Conservation (phyloP, 2,888 invertebrate genomes). For the Cheilosia pagana region DNA sequence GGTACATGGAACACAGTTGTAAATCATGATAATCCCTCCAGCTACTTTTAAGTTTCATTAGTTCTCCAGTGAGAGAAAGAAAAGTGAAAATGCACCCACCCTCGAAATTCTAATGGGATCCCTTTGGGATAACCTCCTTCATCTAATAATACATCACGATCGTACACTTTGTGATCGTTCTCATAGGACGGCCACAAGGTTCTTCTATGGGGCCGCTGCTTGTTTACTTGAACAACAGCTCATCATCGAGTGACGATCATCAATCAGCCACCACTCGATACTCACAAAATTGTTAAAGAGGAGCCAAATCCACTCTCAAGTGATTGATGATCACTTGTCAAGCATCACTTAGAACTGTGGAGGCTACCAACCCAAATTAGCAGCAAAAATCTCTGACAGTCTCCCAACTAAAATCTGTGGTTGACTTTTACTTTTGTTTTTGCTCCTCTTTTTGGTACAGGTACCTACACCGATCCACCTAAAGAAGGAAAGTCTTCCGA, state of each 20-base stretch:
- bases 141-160: not conserved
- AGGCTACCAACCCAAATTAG: slow-evolving; percentile 8
- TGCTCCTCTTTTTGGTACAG: not conserved
- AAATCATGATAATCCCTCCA: too few relatives aligned
- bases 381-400: slow-evolving; percentile 8
- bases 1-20: too few relatives aligned
- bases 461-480: not conserved
- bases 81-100: too few relatives aligned
- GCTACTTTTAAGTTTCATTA: too few relatives aligned
- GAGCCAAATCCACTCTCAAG: slow-evolving; percentile 4
- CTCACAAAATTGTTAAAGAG: not conserved
- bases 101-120: too few relatives aligned
- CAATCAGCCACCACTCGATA: slow-evolving; percentile 46
- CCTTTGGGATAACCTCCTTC: not conserved
- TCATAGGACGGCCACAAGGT: slow-evolving; percentile 10
- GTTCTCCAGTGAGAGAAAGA: too few relatives aligned
- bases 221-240: slow-evolving; percentile 18
- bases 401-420: not conserved
- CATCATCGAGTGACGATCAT: slow-evolving; percentile 19
- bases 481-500: slow-evolving; percentile 22
- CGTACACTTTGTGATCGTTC: not conserved
- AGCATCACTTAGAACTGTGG: slow-evolving; percentile 2
- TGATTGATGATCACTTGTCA: slow-evolving; percentile 30
- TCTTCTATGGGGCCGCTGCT: slow-evolving; percentile 22
- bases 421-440: slow-evolving; percentile 50